A percentile compares a stretch with the other conserved stretches of the same genome.
Conservation (phyloP, 2,797 vertebrate species). For the Linurgus olivaceus region DNA sequence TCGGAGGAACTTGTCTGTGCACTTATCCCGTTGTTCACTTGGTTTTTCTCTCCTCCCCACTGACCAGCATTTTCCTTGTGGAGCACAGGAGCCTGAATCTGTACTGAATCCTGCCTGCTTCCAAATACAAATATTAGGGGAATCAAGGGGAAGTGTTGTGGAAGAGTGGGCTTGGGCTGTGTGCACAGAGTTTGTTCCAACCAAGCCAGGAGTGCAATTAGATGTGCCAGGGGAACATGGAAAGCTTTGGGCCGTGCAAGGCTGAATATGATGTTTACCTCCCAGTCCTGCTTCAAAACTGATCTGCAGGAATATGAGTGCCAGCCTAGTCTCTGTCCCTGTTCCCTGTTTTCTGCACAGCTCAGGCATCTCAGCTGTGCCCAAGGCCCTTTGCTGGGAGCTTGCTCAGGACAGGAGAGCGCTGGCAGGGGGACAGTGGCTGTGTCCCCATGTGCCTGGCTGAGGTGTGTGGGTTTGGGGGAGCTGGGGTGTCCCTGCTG, state of each 20-base stretch:
- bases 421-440: not conserved
- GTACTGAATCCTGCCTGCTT: not conserved
- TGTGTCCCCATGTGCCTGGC: accelerated
- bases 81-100: not conserved
- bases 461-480: not conserved
- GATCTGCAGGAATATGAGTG: not conserved
- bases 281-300: not conserved
- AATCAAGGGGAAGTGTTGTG: not conserved
- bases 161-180: not conserved
- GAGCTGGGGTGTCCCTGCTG: not conserved
- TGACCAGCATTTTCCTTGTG: not conserved
- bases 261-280: not conserved
- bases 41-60: not conserved
- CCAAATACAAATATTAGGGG: not conserved
- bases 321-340: not conserved
- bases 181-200: accelerated
- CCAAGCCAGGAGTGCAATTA: accelerated
- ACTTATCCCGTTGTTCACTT: not conserved
- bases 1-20: not conserved
- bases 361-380: not conserved
- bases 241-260: not conserved
- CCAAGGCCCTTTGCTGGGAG: accelerated
- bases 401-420: not conserved
- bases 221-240: not conserved
- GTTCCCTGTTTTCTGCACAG: not conserved